phyloP scores from a whole-genome alignment of 2,797 vertebrate genomes.

The Tamandua tetradactyla region DNA sequence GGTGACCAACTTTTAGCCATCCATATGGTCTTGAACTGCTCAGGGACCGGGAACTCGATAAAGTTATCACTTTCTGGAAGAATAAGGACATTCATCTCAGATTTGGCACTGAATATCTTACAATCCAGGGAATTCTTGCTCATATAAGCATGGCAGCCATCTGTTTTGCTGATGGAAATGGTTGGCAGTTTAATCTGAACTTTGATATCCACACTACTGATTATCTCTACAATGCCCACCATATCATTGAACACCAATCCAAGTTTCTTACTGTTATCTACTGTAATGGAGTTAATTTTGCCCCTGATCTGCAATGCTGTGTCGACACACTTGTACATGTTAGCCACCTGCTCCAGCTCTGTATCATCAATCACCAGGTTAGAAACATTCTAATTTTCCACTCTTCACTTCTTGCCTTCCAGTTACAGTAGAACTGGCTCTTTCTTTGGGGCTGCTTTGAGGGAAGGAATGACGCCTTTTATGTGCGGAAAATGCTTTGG shows the following conservation, averaged over 20 bases:
- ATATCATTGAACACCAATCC: slow-evolving; percentile 93
- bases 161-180: slow-evolving; percentile 96
- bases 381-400: slow-evolving; percentile 94
- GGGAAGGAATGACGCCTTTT: slow-evolving; percentile 77
- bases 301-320: slow-evolving; percentile 95
- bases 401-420: slow-evolving; percentile 98
- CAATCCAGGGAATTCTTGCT: slow-evolving; percentile 90
- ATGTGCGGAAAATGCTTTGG: slow-evolving; percentile 91
- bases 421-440: slow-evolving; percentile 92
- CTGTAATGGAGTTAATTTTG: slow-evolving; percentile 97
- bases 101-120: slow-evolving; percentile 89
- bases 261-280: slow-evolving; percentile 96
- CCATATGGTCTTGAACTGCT: no score
- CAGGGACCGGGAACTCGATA: no score
- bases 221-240: slow-evolving; percentile 93
- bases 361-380: slow-evolving; percentile 92
- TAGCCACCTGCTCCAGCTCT: slow-evolving; percentile 96
- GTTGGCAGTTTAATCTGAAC: slow-evolving; percentile 95
- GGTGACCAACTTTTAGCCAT: no score
- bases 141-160: slow-evolving; percentile 95
- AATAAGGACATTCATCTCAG: slow-evolving; percentile 88
- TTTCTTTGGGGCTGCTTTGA: slow-evolving; percentile 81
- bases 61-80: no score
- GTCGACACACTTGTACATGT: slow-evolving; percentile 94
- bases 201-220: slow-evolving; percentile 93